Evolutionary conservation across 1,140 invertebrate species (phyloP), one percentile per base, ranked within the genome.

Genomic region (Capitella teleta): DNA sequence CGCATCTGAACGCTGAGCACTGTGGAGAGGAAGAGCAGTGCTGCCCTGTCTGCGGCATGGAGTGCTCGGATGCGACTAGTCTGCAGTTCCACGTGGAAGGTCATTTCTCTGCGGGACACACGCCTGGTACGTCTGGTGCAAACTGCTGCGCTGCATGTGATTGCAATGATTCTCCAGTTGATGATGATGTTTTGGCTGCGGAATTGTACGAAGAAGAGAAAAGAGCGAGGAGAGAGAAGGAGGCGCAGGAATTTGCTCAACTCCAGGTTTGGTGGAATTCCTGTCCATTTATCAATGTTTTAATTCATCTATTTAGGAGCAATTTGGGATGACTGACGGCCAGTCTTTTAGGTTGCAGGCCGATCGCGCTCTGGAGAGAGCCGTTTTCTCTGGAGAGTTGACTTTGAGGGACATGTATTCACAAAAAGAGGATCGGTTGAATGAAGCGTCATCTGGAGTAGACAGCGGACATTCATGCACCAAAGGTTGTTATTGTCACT

Each of bases 261-360:
- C n/a, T n/a, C n/a, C n/a, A n/a, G n/a, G n/a, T n/a, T n/a, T n/a
- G n/a, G 23, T 40, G 18, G 23, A 21, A 40, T 40, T 16, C 4
- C 5, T 6, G 18, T 19, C 18, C 23, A 21, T 40, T 34, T 40
- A 21, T 40, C 37, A 40, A 21, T 5, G 16, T 10, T 34, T 34
- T 10, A 10, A 34, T 45, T 44, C 41, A 14, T 44, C 45, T 41
- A 28, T 49, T 14, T 45, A 66, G 65, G 57, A 58, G 21, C 83
- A 86, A 62, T 88, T 88, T 69, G 87, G 87, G 1, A 89, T 90
- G 86, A 85, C 87, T 59, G 84, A 86, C 70, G 82, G 85, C 58
- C 81, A 80, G 26, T 84, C 83, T 28, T 86, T 85, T 71, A 78
- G 80, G 30, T 83, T 85, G 58, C 85, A 89, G 56, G 86, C 84